phyloP scores from a whole-genome alignment of 2,113 vertebrate genomes.

The Reinhardtius hippoglossoides region DNA sequence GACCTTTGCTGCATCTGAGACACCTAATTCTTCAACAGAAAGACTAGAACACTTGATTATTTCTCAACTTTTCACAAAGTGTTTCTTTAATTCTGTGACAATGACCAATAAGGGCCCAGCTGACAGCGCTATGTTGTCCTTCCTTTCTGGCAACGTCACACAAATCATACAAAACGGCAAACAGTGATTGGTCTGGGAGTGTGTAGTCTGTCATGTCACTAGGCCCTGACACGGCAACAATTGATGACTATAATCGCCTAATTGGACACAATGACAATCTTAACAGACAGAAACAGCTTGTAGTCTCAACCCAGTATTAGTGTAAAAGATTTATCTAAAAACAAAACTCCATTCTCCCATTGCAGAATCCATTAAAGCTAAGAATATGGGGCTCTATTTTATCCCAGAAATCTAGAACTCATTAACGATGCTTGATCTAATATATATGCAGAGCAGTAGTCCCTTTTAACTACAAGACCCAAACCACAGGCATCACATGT shows the following conservation, averaged over 20 bases:
- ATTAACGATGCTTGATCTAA: neutral
- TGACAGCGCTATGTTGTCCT: no score
- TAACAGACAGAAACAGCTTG: neutral
- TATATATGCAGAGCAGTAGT: neutral
- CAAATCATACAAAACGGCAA: neutral
- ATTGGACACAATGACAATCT: neutral
- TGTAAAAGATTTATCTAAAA: neutral
- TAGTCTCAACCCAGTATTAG: neutral
- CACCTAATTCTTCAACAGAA: no score
- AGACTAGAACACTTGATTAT: no score
- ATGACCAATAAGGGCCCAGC: no score
- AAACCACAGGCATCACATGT: neutral
- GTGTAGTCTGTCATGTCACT: neutral
- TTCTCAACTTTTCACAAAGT: neutral
- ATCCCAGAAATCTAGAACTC: neutral
- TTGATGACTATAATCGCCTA: neutral
- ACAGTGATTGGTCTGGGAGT: neutral
- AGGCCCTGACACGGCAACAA: neutral
- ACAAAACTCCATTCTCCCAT: neutral
- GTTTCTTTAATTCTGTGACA: neutral
- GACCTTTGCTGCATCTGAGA: no score
- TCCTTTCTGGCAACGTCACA: neutral
- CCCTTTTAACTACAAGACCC: neutral
- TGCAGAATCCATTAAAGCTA: no score
- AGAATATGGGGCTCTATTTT: neutral